Percentiles rank a stretch among this genome's conserved stretches.
These are phyloP conservation scores for Muscicapa striata DNA, from an alignment of 2,797 vertebrate species.

Conservation along the genomic window DNA sequence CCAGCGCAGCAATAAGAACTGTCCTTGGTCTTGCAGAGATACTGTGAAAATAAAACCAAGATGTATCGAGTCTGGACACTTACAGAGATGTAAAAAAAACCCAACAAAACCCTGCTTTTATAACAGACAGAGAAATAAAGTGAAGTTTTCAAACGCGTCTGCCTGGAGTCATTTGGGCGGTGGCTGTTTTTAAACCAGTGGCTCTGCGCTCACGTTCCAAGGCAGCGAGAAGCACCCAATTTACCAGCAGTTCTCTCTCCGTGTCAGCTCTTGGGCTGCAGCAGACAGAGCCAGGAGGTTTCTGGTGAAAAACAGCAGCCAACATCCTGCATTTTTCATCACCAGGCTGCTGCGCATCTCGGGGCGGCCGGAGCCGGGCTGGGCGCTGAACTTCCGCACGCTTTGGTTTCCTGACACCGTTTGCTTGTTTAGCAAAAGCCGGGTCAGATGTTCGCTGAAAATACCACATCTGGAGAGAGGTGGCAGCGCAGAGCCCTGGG, in stretches of 20 bases:
- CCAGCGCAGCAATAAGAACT: constrained; percentile 74
- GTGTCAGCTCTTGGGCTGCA: background rate
- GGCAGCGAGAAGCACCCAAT: background rate
- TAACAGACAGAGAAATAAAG: constrained; percentile 76
- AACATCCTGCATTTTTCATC: background rate
- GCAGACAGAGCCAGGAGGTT: background rate
- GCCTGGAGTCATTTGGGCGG: background rate
- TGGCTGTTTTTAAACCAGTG: background rate
- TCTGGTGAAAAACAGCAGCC: background rate
- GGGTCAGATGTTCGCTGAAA: background rate
- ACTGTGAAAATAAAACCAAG: constrained; percentile 76
- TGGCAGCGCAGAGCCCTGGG: background rate
- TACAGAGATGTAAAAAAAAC: constrained; percentile 42
- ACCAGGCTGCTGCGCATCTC: background rate
- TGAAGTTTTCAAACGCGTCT: constrained; percentile 69
- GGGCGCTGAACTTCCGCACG: background rate
- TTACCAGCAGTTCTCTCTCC: background rate
- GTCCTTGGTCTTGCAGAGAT: constrained; percentile 66
- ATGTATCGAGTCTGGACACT: constrained; percentile 65
- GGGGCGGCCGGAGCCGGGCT: background rate
- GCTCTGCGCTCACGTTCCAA: background rate
- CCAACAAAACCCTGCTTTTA: constrained; percentile 50
- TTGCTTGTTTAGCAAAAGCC: background rate
- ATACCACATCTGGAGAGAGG: background rate
- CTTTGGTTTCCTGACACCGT: background rate